Percentiles rank a stretch among this genome's conserved stretches.
These are phyloP conservation scores for Lasioglossum lativentre DNA, from an alignment of 2,888 invertebrate genomes.

Conservation along the genomic window DNA sequence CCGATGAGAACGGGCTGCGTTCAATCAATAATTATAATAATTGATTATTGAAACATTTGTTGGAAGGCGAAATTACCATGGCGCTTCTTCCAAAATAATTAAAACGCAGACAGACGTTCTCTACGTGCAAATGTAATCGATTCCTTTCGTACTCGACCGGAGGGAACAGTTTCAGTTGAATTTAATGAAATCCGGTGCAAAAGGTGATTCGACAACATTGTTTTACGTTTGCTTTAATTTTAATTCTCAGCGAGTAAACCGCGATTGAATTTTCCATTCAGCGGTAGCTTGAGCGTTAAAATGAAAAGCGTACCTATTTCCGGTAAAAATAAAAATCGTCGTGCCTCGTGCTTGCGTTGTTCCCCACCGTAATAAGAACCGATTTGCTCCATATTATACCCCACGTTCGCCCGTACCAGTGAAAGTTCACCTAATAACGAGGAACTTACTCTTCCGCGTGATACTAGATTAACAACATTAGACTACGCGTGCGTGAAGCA, in stretches of 20 bases:
- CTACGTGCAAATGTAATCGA: constrained; percentile 13
- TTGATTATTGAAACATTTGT: neutral
- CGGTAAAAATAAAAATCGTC: constrained; percentile 58
- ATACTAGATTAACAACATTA: constrained; percentile 61
- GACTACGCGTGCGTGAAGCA: constrained; percentile 47
- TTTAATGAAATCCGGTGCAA: constrained; percentile 18
- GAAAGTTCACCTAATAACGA: constrained; percentile 64
- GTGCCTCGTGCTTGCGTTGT: constrained; percentile 29
- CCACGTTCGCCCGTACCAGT: constrained; percentile 47
- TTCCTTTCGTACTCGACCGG: neutral
- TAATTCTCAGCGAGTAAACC: neutral
- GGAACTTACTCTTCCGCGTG: constrained; percentile 59
- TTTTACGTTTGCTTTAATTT: constrained; percentile 25
- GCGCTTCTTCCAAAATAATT: constrained; percentile 4
- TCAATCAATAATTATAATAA: neutral
- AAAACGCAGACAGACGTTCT: constrained; percentile 3
- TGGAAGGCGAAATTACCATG: neutral
- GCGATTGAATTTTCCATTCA: constrained; percentile 24
- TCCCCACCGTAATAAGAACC: constrained; percentile 62
- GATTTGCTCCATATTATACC: constrained; percentile 65
- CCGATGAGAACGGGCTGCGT: neutral
- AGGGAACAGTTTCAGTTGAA: constrained; percentile 2
- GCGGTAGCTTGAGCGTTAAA: constrained; percentile 3
- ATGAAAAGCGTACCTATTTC: constrained; percentile 44
- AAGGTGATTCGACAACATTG: constrained; percentile 8